Evolutionary conservation across 2,888 invertebrate genomes (phyloP), one percentile per base, ranked within the genome.

Genomic region (Aproaerema taeniolella): DNA sequence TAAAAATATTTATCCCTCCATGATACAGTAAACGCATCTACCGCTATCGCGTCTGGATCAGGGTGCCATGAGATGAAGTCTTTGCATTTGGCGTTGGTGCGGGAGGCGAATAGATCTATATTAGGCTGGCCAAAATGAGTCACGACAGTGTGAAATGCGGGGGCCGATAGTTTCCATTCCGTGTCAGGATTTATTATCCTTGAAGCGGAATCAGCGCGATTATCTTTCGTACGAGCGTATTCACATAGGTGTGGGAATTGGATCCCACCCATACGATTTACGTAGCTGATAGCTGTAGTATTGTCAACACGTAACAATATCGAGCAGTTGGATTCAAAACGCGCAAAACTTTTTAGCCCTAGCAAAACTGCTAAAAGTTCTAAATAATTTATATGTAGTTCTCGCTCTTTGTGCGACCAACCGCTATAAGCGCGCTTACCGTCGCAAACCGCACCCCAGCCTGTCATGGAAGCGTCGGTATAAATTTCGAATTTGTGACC

Each of bases 41-140:
- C n/a, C n/a, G n/a, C n/a, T n/a, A n/a, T n/a, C n/a, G n/a, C n/a
- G n/a, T n/a, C n/a, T n/a, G n/a, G n/a, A n/a, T n/a, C n/a, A n/a
- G n/a, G n/a, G n/a, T n/a, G n/a, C 42, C 42, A 42, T 3, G 38
- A 33, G 2, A 42, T 17, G 11, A 16, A 38, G 4, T 11, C 25
- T 1, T 29, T 5, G 4, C 42, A 42, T 38, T 42, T 38, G 20
- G 20, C 10, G 25, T 42, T 42, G 20, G 24, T 36, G 9, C 41
- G 28, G 10, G 40, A 40, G 3, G 40, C 35, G 24, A 40, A 40
- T 2, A 40, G 24, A 26, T 40, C 40, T 4, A 40, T 35, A 3
- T 31, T 31, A 2, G 35, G 35, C 13, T 28, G 26, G 7, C 35
- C 35, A 31, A 14, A 31, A 7, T 31, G 1, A 2, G 4, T 2